Conservation (phyloP, 92 coral and sea anemone species). For the Siderastrea siderea region DNA sequence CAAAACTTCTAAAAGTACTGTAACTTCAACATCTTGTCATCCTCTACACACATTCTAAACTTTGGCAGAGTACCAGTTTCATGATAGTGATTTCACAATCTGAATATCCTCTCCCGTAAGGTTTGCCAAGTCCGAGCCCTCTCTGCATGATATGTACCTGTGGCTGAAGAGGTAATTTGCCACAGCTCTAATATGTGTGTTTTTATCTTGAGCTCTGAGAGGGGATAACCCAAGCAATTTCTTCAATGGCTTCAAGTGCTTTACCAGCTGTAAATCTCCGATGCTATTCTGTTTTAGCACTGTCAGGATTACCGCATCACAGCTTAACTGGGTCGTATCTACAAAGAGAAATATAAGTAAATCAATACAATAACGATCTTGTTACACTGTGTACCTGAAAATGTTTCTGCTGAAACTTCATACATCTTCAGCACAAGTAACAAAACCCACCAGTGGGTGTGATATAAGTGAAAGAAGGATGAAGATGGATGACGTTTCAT, state of each 20-base stretch:
- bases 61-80: no score
- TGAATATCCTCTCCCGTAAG: conserved; percentile 20
- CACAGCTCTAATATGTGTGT: conserved; percentile 8
- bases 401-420: no score
- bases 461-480: no score
- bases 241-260: conserved; percentile 37
- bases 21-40: no score
- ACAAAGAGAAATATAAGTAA: background rate
- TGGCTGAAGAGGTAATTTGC: conserved; percentile 26
- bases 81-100: background rate
- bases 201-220: conserved; percentile 39
- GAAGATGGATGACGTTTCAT: no score
- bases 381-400: no score
- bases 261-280: conserved; percentile 26
- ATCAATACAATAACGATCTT: no score
- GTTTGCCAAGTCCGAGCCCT: conserved; percentile 26
- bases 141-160: conserved; percentile 21
- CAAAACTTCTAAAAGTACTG: no score
- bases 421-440: no score
- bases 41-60: no score
- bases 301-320: conserved; percentile 18
- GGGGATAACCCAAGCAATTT: conserved; percentile 26
- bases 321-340: conserved; percentile 30
- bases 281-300: conserved; percentile 14
- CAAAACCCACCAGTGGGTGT: no score